Conservation (phyloP, 2,888 invertebrate species). For the Agrenia bidenticulata region DNA sequence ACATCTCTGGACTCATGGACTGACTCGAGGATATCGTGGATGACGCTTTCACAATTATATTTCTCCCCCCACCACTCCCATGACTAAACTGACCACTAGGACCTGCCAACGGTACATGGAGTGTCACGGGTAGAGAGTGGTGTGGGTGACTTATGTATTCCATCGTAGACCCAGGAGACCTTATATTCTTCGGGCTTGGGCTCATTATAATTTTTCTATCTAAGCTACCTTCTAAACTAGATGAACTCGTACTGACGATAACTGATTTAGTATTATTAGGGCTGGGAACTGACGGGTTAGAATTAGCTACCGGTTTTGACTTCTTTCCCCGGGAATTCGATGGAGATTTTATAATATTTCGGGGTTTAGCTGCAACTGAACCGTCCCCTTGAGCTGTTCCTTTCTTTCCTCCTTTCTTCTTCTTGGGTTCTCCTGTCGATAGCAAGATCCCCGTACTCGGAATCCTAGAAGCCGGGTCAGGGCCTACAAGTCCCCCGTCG, state of each 20-base stretch:
- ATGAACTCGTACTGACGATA: slow-evolving; percentile 44
- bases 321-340: slow-evolving; percentile 2
- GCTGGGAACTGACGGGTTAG: not conserved
- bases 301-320: slow-evolving; percentile 15
- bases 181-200: slow-evolving; percentile 43
- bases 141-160: slow-evolving; percentile 34
- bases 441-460: too few species aligned
- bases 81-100: slow-evolving; percentile 43
- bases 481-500: too few species aligned
- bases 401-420: too few species aligned
- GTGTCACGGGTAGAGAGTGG: slow-evolving; percentile 46
- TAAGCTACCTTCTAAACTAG: slow-evolving; percentile 24
- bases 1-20: slow-evolving; percentile 38
- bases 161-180: slow-evolving; percentile 29
- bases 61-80: slow-evolving; percentile 23
- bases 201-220: slow-evolving; percentile 51
- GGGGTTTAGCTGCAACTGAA: not conserved
- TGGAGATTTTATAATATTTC: not conserved
- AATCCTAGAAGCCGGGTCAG: too few species aligned
- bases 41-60: slow-evolving; percentile 47
- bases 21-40: slow-evolving; percentile 26
- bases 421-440: too few species aligned
- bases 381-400: slow-evolving; percentile 5
- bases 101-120: slow-evolving; percentile 46
- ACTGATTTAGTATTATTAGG: slow-evolving; percentile 45